These are phyloP conservation scores for Eucriotettix oculatus DNA, from an alignment of 2,888 invertebrate species.

Conservation along the genomic window DNA sequence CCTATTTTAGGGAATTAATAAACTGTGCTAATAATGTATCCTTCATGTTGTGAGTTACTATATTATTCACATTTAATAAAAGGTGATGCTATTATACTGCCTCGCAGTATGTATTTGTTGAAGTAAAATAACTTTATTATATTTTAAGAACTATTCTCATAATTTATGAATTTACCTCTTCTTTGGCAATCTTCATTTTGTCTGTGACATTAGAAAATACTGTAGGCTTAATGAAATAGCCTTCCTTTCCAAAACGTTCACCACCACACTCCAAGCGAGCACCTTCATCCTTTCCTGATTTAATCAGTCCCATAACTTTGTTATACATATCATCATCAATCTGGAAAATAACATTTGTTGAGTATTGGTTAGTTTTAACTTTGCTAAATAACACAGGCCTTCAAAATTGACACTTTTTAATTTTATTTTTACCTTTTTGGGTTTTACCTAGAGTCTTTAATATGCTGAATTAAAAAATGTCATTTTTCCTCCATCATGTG, in stretches of 20 bases:
- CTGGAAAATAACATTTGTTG: slow-evolving; percentile 21
- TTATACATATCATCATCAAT: slow-evolving; percentile 56
- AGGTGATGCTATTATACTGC: no score
- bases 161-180: slow-evolving; percentile 39
- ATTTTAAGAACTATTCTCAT: not conserved
- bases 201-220: slow-evolving; percentile 65
- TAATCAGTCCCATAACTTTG: slow-evolving; percentile 58
- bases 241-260: slow-evolving; percentile 43
- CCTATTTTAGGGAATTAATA: no score
- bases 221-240: slow-evolving; percentile 62
- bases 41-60: no score
- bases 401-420: no score
- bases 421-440: no score
- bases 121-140: not conserved
- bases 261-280: slow-evolving; percentile 67
- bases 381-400: no score
- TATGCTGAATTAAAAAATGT: no score
- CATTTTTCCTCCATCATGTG: no score
- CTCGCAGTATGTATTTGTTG: not conserved
- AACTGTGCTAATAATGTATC: no score
- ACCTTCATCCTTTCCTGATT: slow-evolving; percentile 60
- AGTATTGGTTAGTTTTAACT: no score
- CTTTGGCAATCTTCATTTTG: slow-evolving; percentile 55
- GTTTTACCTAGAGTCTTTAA: no score
- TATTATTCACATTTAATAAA: no score